Conservation (phyloP, 2,888 invertebrate species). For the Eledone cirrhosa region DNA sequence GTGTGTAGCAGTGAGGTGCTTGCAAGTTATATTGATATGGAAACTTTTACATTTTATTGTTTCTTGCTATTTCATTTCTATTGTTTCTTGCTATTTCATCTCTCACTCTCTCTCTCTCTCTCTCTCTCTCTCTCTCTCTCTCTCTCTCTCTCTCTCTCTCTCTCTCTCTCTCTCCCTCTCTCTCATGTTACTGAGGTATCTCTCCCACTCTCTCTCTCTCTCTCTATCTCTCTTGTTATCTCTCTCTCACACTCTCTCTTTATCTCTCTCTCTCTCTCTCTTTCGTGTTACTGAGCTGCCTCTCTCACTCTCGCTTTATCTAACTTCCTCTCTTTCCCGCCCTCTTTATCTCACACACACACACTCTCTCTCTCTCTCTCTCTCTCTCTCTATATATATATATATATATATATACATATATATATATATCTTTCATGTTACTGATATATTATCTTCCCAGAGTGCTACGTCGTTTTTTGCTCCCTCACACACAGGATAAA, state of each 20-base stretch:
- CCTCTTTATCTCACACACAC: background rate
- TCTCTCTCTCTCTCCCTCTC: background rate
- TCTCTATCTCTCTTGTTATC: background rate
- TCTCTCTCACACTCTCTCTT: background rate
- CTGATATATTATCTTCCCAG: too few relatives aligned
- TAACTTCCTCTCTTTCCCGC: background rate
- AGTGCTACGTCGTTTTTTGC: too few relatives aligned
- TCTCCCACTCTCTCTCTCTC: background rate
- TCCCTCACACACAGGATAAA: too few relatives aligned
- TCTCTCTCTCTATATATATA: background rate
- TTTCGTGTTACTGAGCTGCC: background rate
- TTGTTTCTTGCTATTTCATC: too few relatives aligned
- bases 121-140: background rate
- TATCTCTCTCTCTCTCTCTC: background rate
- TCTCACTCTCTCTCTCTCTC: background rate
- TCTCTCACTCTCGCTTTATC: background rate
- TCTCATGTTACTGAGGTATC: background rate
- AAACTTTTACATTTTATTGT: too few relatives aligned
- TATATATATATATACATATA: too few relatives aligned
- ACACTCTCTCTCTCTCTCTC: conserved; percentile 15
- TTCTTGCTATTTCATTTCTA: too few relatives aligned
- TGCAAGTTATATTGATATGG: too few relatives aligned
- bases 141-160: background rate
- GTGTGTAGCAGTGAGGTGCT: too few relatives aligned
- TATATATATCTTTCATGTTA: too few relatives aligned